Evolutionary conservation across 2,888 invertebrate genomes (phyloP).

Genomic region (Zelleria hepariella): DNA sequence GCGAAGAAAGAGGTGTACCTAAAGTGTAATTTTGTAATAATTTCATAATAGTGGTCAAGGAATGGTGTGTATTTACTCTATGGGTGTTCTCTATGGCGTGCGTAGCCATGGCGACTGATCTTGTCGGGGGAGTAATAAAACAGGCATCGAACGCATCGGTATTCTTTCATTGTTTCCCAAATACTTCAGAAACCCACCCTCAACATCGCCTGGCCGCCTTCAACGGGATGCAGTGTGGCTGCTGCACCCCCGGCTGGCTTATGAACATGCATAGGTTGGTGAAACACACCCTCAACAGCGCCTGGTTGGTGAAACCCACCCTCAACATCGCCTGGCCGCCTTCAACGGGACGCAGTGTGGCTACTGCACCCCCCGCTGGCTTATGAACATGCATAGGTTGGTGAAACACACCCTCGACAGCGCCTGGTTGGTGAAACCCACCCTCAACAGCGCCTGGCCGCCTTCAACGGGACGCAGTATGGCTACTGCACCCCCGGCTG

Average conservation of each 20-base stretch:
- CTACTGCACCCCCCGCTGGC: constrained; percentile 82
- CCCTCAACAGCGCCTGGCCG: constrained; percentile 74
- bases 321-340: constrained; percentile 73
- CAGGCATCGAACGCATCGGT: too few relatives aligned
- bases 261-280: constrained; percentile 80
- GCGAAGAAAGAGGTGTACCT: too few relatives aligned
- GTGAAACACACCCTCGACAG: not conserved
- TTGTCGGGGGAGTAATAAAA: too few relatives aligned
- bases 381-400: constrained; percentile 82
- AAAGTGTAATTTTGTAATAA: too few relatives aligned
- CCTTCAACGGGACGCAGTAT: constrained; percentile 81
- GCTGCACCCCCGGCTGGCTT: constrained; percentile 83
- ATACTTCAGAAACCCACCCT: too few relatives aligned
- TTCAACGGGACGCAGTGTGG: constrained; percentile 83
- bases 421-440: too few relatives aligned
- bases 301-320: too few relatives aligned
- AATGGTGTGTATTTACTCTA: too few relatives aligned
- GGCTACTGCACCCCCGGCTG: constrained; percentile 84
- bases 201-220: constrained; percentile 75
- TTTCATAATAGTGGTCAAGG: too few relatives aligned
- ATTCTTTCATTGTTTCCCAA: too few relatives aligned
- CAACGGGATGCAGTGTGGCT: constrained; percentile 82
- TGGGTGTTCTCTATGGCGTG: too few relatives aligned
- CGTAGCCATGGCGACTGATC: too few relatives aligned
- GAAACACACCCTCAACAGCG: not conserved